phyloP scores from a whole-genome alignment of 2,888 invertebrate species.

The Congeria kusceri region DNA sequence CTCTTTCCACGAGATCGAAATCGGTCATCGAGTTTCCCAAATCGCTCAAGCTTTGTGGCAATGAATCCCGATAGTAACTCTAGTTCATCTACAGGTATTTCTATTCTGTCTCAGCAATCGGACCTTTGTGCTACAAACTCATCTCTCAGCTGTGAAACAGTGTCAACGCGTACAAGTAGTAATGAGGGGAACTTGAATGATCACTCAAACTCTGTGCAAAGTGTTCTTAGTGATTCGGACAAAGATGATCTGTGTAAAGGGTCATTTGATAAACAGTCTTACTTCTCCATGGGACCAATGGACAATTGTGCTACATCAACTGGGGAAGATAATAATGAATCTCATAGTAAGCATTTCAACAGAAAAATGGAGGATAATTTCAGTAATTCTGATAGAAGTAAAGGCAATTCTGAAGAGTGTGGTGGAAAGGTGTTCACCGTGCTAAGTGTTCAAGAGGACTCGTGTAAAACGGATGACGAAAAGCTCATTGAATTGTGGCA shows the following conservation, averaged over 20 bases:
- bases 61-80: conserved; percentile 61
- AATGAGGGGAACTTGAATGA: conserved; percentile 60
- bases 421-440: conserved; percentile 73
- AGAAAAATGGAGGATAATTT: conserved; percentile 17
- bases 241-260: conserved; percentile 37
- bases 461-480: conserved; percentile 81
- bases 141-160: conserved; percentile 60
- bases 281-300: conserved; percentile 66
- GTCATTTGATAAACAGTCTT: conserved; percentile 61
- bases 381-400: conserved; percentile 1
- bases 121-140: conserved; percentile 62
- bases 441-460: conserved; percentile 70
- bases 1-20: conserved; percentile 63
- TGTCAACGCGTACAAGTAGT: conserved; percentile 59
- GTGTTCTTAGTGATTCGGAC: conserved; percentile 54
- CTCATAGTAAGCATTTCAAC: conserved; percentile 17
- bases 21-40: conserved; percentile 81
- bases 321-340: conserved; percentile 2
- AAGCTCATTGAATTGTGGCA: conserved; percentile 77
- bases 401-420: conserved; percentile 35
- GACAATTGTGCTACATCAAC: conserved; percentile 18
- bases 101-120: conserved; percentile 62
- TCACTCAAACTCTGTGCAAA: conserved; percentile 23
- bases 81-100: conserved; percentile 64
- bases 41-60: conserved; percentile 70